Evolutionary conservation across 2,888 invertebrate species (phyloP).

Genomic region (Anthophora plumipes): DNA sequence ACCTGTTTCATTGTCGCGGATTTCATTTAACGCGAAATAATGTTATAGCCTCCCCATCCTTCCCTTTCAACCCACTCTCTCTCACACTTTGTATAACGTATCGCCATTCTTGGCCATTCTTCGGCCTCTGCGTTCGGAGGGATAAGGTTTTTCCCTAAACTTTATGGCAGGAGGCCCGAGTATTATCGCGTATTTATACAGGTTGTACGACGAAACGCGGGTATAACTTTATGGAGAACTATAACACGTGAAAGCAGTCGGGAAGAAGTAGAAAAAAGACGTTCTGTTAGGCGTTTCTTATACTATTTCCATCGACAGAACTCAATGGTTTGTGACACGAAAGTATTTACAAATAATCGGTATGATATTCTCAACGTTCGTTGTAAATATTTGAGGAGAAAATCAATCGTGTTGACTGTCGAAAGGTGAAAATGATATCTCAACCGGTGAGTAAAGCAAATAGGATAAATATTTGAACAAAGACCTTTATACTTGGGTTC

Average conservation of each 20-base stretch:
- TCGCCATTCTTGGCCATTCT: conserved; percentile 34
- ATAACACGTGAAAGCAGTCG: not conserved
- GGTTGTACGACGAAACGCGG: not conserved
- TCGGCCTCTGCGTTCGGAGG: conserved; percentile 3
- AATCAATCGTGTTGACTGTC: not conserved
- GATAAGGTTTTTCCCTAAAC: not conserved
- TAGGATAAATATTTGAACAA: not conserved
- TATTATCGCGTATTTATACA: conserved; percentile 8
- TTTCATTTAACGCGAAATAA: conserved; percentile 64
- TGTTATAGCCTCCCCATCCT: conserved; percentile 46
- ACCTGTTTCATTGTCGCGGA: conserved; percentile 44
- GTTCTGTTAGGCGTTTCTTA: not conserved
- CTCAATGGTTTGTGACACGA: not conserved
- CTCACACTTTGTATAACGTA: conserved; percentile 22
- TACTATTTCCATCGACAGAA: not conserved
- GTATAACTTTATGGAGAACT: not conserved
- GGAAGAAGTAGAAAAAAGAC: not conserved
- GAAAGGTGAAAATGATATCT: not conserved
- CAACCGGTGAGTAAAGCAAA: not conserved
- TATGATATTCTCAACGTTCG: not conserved
- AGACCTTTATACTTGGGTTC: not conserved
- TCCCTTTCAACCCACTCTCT: too few relatives aligned
- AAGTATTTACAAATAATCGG: not conserved
- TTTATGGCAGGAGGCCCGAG: not conserved
- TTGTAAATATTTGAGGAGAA: not conserved